Evolutionary conservation across 2,888 invertebrate genomes (phyloP), one percentile per base, ranked within the genome.

Genomic region (Eledone cirrhosa): DNA sequence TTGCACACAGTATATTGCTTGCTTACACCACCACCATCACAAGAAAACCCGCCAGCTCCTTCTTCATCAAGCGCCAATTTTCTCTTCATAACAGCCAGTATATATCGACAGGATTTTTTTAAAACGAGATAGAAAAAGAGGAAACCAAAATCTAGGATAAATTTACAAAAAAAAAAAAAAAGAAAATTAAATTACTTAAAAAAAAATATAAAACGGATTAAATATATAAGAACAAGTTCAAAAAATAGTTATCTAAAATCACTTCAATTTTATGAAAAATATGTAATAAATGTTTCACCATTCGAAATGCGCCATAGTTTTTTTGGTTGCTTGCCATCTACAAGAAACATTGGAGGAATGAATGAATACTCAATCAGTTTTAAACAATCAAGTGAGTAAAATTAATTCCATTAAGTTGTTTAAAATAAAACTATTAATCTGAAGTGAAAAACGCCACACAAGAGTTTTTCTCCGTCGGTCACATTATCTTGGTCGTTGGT

Each of bases 11-110:
- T 31, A 41, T 41, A 41, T 72, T 72, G 72, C 72, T 72, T 72
- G 67, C 33, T 72, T 72, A 72, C 33, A 72, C 72, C 72, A 31
- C 72, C 72, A 72, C 72, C 72, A 72, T 29, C 72, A 72, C 72
- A 72, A n/a, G 41, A n/a, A 72, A 24, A 72, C 72, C 31, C 31
- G 72, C 72, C 72, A 72, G 72, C 72, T 72, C 41, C 72, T 65
- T 65, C 72, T 72, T 72, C 72, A 72, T 72, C 72, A 72, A 72
- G 33, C 72, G 41, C 31, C 72, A 72, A 72, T 72, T n/a, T 72
- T 72, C 41, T 41, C 72, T 31, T 72, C 72, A 72, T 72, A 41
- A 72, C 72, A 72, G 72, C 72, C 72, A 41, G 72, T 31, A n/a
- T 72, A 41, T 41, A 41, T 27, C 41, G 33, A n/a, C 33, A 41